Conservation (phyloP, 1,140 invertebrate genomes). For the Harpegnathos saltator region DNA sequence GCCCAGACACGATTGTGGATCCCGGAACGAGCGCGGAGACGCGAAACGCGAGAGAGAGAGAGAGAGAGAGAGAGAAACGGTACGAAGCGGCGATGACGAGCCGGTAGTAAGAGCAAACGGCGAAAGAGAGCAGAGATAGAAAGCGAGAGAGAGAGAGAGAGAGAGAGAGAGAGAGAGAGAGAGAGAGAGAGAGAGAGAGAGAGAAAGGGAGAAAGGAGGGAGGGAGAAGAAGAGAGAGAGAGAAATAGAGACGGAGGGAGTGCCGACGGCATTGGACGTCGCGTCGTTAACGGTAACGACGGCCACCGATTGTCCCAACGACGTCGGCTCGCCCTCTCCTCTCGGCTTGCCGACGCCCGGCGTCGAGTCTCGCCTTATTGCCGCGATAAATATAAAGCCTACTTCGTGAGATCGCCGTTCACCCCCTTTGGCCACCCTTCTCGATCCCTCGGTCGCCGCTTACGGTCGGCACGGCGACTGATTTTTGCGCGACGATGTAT, state of each 20-base stretch:
- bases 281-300: slow-evolving; percentile 82
- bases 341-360: slow-evolving; percentile 66
- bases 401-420: slow-evolving; percentile 68
- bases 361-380: slow-evolving; percentile 76
- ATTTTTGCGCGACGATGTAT: slow-evolving; percentile 22
- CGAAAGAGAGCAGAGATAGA: slow-evolving; percentile 29
- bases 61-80: slow-evolving; percentile 44
- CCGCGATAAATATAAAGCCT: slow-evolving; percentile 80
- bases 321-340: slow-evolving; percentile 55
- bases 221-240: too few relatives aligned
- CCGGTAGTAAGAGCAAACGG: slow-evolving; percentile 29
- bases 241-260: slow-evolving; percentile 64
- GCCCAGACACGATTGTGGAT: slow-evolving; percentile 45
- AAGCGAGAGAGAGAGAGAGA: slow-evolving; percentile 38
- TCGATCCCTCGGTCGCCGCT: neutral
- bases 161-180: slow-evolving; percentile 59
- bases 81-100: slow-evolving; percentile 57
- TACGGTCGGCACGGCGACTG: neutral
- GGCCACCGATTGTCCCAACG: slow-evolving; percentile 80
- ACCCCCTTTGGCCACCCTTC: slow-evolving; percentile 27
- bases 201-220: slow-evolving; percentile 10
- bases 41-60: too few relatives aligned
- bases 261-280: slow-evolving; percentile 75
- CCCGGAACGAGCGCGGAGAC: slow-evolving; percentile 35
- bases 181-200: too few relatives aligned